Evolutionary conservation across 30 jellyfish, hydroid and myxozoan genomes (phyloP).

Genomic region (Turritopsis rubra): DNA sequence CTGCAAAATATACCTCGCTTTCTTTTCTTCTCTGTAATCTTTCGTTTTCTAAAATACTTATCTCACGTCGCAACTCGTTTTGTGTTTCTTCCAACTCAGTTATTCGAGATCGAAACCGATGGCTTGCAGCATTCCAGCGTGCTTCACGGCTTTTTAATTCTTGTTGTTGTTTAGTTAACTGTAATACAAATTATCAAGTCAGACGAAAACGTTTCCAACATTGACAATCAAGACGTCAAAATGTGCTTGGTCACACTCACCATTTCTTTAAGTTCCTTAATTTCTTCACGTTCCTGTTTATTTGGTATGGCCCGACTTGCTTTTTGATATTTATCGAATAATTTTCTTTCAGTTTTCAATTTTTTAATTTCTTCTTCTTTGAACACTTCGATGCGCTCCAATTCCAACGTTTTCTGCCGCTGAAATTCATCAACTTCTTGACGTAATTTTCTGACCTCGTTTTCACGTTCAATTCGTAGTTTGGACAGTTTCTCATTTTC

Average conservation of each 20-base stretch:
- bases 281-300: slow-evolving; percentile 82
- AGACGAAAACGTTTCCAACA: not conserved
- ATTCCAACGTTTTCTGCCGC: slow-evolving; percentile 48
- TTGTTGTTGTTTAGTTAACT: slow-evolving; percentile 47
- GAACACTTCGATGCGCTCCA: slow-evolving; percentile 54
- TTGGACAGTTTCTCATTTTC: slow-evolving; percentile 54
- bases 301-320: slow-evolving; percentile 65
- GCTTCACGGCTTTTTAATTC: slow-evolving; percentile 65
- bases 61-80: slow-evolving; percentile 44
- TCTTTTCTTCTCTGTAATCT: slow-evolving; percentile 52
- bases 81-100: slow-evolving; percentile 69
- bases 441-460: slow-evolving; percentile 41
- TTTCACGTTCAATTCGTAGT: slow-evolving; percentile 58
- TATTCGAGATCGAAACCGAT: slow-evolving; percentile 68
- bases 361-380: slow-evolving; percentile 73
- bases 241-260: slow-evolving; percentile 22
- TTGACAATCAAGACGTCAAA: not conserved
- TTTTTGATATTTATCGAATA: slow-evolving; percentile 73
- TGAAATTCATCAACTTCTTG: slow-evolving; percentile 60
- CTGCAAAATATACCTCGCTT: too few relatives aligned
- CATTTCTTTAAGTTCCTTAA: slow-evolving; percentile 55
- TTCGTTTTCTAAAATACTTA: slow-evolving; percentile 61
- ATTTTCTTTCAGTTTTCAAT: slow-evolving; percentile 51
- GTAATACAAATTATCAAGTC: not conserved
- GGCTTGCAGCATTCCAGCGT: slow-evolving; percentile 83